phyloP scores from a whole-genome alignment of 1,140 invertebrate species.

The Lordiphosa clarofinis region DNA sequence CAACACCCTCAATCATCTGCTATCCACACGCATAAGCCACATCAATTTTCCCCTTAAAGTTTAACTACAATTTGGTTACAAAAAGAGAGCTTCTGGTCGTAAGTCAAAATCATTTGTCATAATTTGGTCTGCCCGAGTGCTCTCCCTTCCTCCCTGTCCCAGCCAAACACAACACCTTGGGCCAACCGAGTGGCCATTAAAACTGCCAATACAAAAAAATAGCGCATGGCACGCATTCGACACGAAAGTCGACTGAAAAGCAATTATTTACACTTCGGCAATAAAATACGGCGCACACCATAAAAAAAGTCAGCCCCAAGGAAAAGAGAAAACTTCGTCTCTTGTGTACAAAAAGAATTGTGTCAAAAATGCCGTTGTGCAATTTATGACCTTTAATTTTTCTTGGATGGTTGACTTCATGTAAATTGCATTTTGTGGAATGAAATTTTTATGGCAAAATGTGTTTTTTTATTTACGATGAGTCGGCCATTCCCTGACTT shows the following conservation, averaged over 20 bases:
- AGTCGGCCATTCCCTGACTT: too few species aligned
- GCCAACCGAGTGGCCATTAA: conserved; percentile 51
- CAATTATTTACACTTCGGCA: conserved; percentile 74
- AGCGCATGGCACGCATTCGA: conserved; percentile 45
- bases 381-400: conserved; percentile 72
- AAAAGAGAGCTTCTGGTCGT: conserved; percentile 14
- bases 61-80: conserved; percentile 44
- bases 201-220: conserved; percentile 21
- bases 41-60: conserved; percentile 44
- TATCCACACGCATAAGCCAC: conserved; percentile 21
- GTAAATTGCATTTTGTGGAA: conserved; percentile 36
- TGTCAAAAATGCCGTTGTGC: conserved; percentile 61
- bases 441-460: conserved; percentile 47
- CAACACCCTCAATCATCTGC: conserved; percentile 12
- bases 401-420: conserved; percentile 26
- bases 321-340: neutral
- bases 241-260: conserved; percentile 72
- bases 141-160: too few species aligned
- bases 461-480: neutral
- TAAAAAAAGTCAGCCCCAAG: conserved; percentile 13
- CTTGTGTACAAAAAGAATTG: conserved; percentile 26
- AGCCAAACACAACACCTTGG: conserved; percentile 7
- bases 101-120: conserved; percentile 71
- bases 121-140: conserved; percentile 35
- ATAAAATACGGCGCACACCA: conserved; percentile 58